phyloP scores from a whole-genome alignment of 1,140 invertebrate genomes.

The Drosophila rufa region DNA sequence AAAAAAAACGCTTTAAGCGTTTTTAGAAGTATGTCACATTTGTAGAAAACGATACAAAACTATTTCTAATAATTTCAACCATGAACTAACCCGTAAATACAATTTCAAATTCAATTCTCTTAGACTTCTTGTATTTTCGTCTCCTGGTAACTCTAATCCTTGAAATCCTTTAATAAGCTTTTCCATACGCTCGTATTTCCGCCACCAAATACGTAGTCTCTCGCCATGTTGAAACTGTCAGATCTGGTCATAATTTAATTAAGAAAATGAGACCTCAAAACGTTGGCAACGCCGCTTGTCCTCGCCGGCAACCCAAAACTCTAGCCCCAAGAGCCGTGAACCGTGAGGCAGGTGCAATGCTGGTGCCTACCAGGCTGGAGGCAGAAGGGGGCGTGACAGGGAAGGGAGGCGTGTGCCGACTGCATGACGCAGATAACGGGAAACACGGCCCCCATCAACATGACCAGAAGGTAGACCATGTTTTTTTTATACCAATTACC shows the following conservation, averaged over 20 bases:
- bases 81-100: no score
- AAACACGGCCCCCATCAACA: slow-evolving; percentile 35
- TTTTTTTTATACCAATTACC: slow-evolving; percentile 13
- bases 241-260: slow-evolving; percentile 80
- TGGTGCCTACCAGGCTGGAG: slow-evolving; percentile 16
- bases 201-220: slow-evolving; percentile 21
- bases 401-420: slow-evolving; percentile 40
- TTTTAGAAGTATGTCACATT: no score
- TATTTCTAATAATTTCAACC: no score
- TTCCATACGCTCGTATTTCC: slow-evolving; percentile 25
- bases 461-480: slow-evolving; percentile 25
- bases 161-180: slow-evolving; percentile 7
- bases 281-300: slow-evolving; percentile 47
- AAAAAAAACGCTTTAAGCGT: no score
- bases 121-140: not conserved
- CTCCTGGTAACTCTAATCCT: not conserved
- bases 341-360: slow-evolving; percentile 49
- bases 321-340: slow-evolving; percentile 19
- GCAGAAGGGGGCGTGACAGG: slow-evolving; percentile 9
- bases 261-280: slow-evolving; percentile 83
- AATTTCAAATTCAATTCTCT: no score
- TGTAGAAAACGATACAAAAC: no score
- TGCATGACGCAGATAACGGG: slow-evolving; percentile 71
- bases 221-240: slow-evolving; percentile 42
- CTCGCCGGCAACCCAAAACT: slow-evolving; percentile 18